Conservation (phyloP, 2,797 vertebrate genomes). For the Nannoperca obscura region DNA sequence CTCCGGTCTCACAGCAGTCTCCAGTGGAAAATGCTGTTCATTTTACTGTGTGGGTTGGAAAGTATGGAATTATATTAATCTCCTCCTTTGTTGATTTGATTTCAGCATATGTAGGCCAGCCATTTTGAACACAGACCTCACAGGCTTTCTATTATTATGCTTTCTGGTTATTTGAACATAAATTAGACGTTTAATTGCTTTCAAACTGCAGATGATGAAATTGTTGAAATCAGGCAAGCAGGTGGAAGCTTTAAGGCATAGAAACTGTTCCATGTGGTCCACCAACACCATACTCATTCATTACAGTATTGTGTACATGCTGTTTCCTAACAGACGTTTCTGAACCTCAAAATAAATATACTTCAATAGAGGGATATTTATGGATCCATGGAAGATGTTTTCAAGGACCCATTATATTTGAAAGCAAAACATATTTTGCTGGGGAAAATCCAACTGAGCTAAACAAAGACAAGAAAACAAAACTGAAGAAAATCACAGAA, state of each 20-base stretch:
- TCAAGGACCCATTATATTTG: constrained; percentile 37
- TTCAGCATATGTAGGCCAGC: constrained; percentile 57
- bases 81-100: constrained; percentile 65
- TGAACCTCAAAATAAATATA: constrained; percentile 40
- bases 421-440: constrained; percentile 31
- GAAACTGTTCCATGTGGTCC: constrained; percentile 32
- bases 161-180: constrained; percentile 54
- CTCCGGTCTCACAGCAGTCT: constrained; percentile 46
- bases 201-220: constrained; percentile 56
- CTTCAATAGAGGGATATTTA: constrained; percentile 42
- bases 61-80: constrained; percentile 69
- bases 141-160: constrained; percentile 53
- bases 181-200: constrained; percentile 60
- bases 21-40: constrained; percentile 65
- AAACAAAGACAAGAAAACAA: constrained; percentile 42
- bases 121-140: constrained; percentile 51
- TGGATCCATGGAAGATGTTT: constrained; percentile 36
- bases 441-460: constrained; percentile 29
- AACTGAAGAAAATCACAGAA: constrained; percentile 10
- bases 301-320: background rate
- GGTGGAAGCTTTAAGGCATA: constrained; percentile 49
- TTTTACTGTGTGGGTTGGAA: constrained; percentile 58
- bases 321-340: constrained; percentile 19
- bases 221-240: constrained; percentile 48
- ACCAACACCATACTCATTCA: constrained; percentile 29